Base-by-base conservation (phyloP, 2,113 vertebrate species). In the Rutilus rutilus region DNA sequence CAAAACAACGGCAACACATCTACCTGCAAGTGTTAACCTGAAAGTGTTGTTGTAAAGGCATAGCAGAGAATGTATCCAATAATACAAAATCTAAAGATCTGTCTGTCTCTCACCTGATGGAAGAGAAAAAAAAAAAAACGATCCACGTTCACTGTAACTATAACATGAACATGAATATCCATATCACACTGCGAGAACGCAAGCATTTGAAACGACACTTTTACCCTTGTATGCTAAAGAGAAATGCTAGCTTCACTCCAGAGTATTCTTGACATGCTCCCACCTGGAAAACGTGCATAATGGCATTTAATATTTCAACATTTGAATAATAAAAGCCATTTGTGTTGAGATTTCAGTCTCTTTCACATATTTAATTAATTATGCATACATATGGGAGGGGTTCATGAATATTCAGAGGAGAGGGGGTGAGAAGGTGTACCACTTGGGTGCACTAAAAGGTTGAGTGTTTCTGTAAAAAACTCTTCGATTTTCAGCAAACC, bases 371-470 rank as follows among this genome's bases (percentile, higher is more conserved):
- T 77, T 76, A 57, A 52, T 85, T 83, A 84, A 82, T 83, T 88
- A 85, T 36, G 78, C 47, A 85, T 83, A 57, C 54, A 10, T 57
- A 52, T 12, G 57, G 84, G 84, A 65, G 84, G 81, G 69, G 42
- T 30, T 78, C 47, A 85, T 90, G 82, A 89, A 89, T 89, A 90
- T 90, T 90, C 80, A 86, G 74, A 78, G n/a, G 2, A 45, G 9
- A 47, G 54, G 39, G n/a, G 52, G 6, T n/a, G 74, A 78, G 42
- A 65, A 57, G 39, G 76, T 39, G 86, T 65, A 71, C 6, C 42
- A 81, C 82, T 74, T 52, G 23, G 60, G 59, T 74, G 78, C 60
- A 76, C 39, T 81, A 33, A 19, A 21, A 78, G 75, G 45, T 52
- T 78, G 30, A 85, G 33, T 4, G 62, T 67, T 52, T 52, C 17